Evolutionary conservation across 2,888 invertebrate genomes (phyloP).

Genomic region (Plebejus anna): DNA sequence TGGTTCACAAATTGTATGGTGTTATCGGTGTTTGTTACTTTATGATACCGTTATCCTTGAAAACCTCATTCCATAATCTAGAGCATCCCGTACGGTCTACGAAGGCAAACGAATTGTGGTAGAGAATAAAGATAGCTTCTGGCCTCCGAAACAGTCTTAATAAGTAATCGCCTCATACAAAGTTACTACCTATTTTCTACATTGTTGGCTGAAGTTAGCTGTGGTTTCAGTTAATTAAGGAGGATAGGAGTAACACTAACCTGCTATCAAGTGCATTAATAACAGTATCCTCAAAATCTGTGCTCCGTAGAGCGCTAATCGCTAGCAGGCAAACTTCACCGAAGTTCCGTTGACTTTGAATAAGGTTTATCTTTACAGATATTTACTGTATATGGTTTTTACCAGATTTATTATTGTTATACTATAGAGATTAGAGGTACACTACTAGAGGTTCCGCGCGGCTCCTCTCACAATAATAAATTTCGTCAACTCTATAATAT

Average conservation of each 20-base stretch:
- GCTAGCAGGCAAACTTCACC: background rate
- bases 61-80: no score
- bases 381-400: background rate
- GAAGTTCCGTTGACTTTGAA: background rate
- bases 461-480: no score
- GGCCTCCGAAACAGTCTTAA: no score
- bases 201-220: background rate
- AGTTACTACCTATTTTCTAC: no score
- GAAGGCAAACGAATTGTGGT: no score
- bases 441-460: background rate
- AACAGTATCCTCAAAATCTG: background rate
- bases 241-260: background rate
- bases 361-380: background rate
- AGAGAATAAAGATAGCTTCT: no score
- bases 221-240: background rate
- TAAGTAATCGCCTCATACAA: no score
- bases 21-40: no score
- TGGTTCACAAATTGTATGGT: no score
- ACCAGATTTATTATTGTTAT: background rate
- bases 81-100: no score
- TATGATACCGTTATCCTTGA: no score
- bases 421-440: background rate
- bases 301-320: background rate
- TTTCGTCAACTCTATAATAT: no score
- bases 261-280: background rate